Evolutionary conservation across 2,797 vertebrate species (phyloP), one percentile per base, ranked within the genome.

Genomic region (Euthynnus affinis): DNA sequence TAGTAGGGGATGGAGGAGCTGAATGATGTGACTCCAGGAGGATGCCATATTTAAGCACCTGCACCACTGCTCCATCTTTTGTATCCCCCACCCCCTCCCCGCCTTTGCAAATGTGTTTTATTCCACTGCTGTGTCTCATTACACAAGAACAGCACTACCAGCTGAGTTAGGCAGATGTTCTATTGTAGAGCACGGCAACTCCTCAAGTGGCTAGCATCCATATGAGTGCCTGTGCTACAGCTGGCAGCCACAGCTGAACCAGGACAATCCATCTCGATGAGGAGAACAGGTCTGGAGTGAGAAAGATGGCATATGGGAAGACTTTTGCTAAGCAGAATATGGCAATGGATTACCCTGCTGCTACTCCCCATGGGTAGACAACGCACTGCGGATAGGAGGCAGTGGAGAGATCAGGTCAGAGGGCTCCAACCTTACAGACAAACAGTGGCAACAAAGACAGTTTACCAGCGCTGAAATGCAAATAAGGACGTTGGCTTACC

Each of bases 151-250:
- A 91, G 83, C 86, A 81, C 82, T 70, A 89, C 80, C 89, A 91
- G 91, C 91, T 90, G 90, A 92, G 87, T 59, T 81, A 89, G 91
- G 89, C 93, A 93, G 92, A 93, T 92, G 91, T 91, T 94, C 87
- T 74, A 92, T 92, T 91, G 93, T 93, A 53, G 81, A 65, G 74
- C 81, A 83, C 82, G 51, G 83, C 84, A 80, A 79, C 91, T 91
- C 90, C 88, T 94, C 87, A 84, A 92, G 92, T 92, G 92, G 89
- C 88, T 79, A 72, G 85, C 88, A 91, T 90, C 88, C 86, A 91
- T 92, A 88, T 84, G 77, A 89, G 79, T 64, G 87, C 73, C 60
- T 71, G 71, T 62, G 81, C 66, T 88, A 73, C 91, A 92, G 89
- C 91, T 91, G 90, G 87, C 87, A 87, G 85, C 82, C 77, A 69